Evolutionary conservation across 30 jellyfish, hydroid and myxozoan species (phyloP).

Genomic region (Turritopsis dohrnii): DNA sequence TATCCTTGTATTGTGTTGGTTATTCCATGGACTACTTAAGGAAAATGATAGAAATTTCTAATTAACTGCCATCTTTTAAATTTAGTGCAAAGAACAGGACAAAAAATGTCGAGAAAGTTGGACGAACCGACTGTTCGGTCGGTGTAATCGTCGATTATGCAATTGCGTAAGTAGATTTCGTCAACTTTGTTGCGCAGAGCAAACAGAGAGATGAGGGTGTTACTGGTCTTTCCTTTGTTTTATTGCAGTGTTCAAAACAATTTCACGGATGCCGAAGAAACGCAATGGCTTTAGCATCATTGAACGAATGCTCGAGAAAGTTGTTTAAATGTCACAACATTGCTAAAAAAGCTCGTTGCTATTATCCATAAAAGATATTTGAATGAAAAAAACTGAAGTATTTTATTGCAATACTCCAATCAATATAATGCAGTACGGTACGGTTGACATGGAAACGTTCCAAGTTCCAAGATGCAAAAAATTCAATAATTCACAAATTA

Average conservation of each 20-base stretch:
- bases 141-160: neutral
- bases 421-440: too few relatives aligned
- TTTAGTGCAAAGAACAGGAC: neutral
- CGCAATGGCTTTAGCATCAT: neutral
- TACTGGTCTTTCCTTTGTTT: neutral
- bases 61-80: too few relatives aligned
- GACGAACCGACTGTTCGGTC: neutral
- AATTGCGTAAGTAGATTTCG: neutral
- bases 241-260: neutral
- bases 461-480: too few relatives aligned
- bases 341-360: neutral
- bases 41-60: too few relatives aligned
- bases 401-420: too few relatives aligned
- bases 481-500: too few relatives aligned
- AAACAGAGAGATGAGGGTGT: too few relatives aligned
- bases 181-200: too few relatives aligned
- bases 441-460: too few relatives aligned
- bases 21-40: too few relatives aligned
- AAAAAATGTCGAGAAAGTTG: neutral
- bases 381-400: neutral
- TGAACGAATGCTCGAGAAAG: neutral
- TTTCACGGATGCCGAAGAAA: conserved; percentile 4
- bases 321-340: neutral
- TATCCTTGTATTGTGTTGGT: too few relatives aligned
- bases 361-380: neutral